Evolutionary conservation across 2,797 vertebrate genomes (phyloP).

Genomic region (Neostethus bicornis): DNA sequence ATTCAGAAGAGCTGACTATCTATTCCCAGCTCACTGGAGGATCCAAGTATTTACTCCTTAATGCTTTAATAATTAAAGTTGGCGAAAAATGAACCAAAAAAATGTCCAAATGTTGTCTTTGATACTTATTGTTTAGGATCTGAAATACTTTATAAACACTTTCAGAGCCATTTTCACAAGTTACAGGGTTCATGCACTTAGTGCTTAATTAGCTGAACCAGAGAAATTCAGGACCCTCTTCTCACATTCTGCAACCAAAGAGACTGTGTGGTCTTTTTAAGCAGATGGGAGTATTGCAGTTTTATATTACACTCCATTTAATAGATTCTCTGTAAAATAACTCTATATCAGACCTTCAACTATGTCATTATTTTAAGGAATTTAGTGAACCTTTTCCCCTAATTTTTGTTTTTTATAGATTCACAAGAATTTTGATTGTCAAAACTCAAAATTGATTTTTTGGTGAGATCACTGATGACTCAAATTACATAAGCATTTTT

Average conservation of each 20-base stretch:
- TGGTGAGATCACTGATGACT: not conserved
- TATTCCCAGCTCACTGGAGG: too few species aligned
- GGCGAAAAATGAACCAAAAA: too few species aligned
- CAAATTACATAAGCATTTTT: conserved; percentile 3
- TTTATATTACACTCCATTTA: conserved; percentile 1
- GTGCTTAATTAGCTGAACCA: too few species aligned
- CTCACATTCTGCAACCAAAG: not conserved
- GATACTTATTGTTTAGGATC: not conserved
- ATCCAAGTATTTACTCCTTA: too few species aligned
- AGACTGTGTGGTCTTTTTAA: conserved; percentile 3
- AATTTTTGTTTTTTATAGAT: not conserved
- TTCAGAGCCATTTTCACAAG: not conserved
- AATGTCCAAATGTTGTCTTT: not conserved
- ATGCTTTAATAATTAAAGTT: too few species aligned
- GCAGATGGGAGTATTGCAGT: not conserved
- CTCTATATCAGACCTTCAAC: not conserved
- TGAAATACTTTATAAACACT: not conserved
- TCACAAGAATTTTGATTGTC: not conserved
- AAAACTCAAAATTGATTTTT: not conserved
- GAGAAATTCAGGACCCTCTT: not conserved
- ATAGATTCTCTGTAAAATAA: not conserved
- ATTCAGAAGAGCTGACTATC: too few species aligned
- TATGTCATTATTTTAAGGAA: not conserved
- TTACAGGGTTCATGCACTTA: not conserved
- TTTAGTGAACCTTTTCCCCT: not conserved